Base-by-base conservation (phyloP, 2,888 invertebrate genomes). In the Brachypalpus laphriformis region DNA sequence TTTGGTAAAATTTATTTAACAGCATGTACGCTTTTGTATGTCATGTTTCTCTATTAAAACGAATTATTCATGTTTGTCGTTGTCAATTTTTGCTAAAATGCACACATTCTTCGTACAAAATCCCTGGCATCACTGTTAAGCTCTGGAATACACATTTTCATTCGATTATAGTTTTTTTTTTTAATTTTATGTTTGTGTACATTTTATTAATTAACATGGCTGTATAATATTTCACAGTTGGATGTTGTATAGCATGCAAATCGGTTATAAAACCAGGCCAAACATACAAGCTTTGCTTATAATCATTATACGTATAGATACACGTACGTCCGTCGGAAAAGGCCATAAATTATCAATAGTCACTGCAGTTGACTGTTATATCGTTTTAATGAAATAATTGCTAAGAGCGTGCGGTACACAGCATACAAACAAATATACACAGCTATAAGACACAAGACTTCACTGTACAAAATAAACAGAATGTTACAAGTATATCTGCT, bases 341-440 rank as follows among this genome's bases (percentile, higher is more conserved):
- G 80, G 85, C 86, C 81, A 86, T 87, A 87, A 87, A 87, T 87
- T 87, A 87, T 86, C 82, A 87, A 87, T 87, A 87, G 87, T 87
- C 87, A 87, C 87, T 87, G 87, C 87, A 87, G 87, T 85, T 88
- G 87, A 88, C 87, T 85, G 87, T 87, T 88, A 88, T 88, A 87
- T 88, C 87, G 87, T 82, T 88, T 87, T 88, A 88, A 88, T 88
- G 87, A 87, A 88, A 88, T 88, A 88, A 88, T 88, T 88, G 87
- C 87, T 85, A 77, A 81, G 88, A 83, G 86, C 80, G 78, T 83
- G 74, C 80, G 74, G 63, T 75, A 75, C 42, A 74, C 45, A 75
- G 14, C 45, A 6, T 20, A 54, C 18, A 61, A 65, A 76, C 16
- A 71, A 18, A 37, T 28, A 75, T 42, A 16, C 20, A 45, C 11